Base-by-base conservation (phyloP, 2,797 vertebrate genomes). In the Glyptemys insculpta region DNA sequence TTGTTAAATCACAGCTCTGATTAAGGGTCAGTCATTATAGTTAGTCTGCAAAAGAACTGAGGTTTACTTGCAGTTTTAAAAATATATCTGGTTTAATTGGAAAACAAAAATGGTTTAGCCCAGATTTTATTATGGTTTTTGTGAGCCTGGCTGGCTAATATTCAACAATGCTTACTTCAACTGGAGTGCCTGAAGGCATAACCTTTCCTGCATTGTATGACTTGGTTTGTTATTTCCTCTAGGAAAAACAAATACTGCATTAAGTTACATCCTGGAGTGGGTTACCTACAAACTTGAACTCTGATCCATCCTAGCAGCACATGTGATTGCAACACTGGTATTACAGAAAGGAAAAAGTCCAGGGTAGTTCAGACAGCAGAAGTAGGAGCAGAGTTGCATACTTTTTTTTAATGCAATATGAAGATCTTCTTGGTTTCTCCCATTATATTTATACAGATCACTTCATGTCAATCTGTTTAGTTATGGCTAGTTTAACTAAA, bases 111-210 rank as follows among this genome's bases (percentile, higher is more conserved):
- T 79, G 54, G 54, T 44, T 44, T 12, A 19, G 87, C 79, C 88
- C 50, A 44, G 68, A 65, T 92, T 92, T 62, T 0, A 6, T 59
- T 90, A 68, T 34, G 78, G 79, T 97, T 94, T 72, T 54, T 53
- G 12, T 59, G 87, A 91, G 16, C 3, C 37, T 93, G 62, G 54
- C 76, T 89, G 91, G 76, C 62, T 95, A 91, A 83, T 95, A 91
- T 93, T 92, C 89, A 96, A 88, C 52, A 76, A 18, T 79, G 3
- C 80, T 91, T 47, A 5, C 7, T 94, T 92, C 44, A 37, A 89
- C 47, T 44, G 0, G 2, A 76, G 9, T 83, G 52, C 81, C 85
- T 92, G 74, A 50, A 91, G 89, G 79, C 41, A 57, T 37, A 92
- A 49, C 23, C 83, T 86, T 93, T 87, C 86, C 76, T 94, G 37